Evolutionary conservation across 1,140 invertebrate genomes (phyloP).

Genomic region (Macrosteles quadrilineatus): DNA sequence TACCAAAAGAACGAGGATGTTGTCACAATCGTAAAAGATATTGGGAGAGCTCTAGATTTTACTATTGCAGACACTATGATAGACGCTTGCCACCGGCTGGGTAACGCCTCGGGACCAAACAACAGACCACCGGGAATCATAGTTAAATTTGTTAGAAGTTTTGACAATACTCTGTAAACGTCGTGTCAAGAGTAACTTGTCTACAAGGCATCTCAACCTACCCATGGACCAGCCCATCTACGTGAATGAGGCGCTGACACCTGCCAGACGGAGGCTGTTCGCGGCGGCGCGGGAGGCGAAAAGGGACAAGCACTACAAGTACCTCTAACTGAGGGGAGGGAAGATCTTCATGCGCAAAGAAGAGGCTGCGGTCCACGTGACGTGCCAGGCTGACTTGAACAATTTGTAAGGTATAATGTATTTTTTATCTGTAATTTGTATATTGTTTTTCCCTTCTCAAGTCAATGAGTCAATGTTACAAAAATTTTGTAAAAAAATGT

Average conservation of each 20-base stretch:
- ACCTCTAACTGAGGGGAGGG: not conserved
- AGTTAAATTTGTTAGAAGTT: not conserved
- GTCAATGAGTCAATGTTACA: no score
- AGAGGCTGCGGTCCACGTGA: no score
- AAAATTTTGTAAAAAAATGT: no score
- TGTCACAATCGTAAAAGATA: not conserved
- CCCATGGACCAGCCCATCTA: not conserved
- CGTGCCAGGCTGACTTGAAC: no score
- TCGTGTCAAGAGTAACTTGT: constrained; percentile 17
- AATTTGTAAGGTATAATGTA: no score
- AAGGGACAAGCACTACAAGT: not conserved
- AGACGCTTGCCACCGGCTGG: not conserved
- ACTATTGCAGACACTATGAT: constrained; percentile 13
- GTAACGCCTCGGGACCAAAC: no score
- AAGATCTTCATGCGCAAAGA: not conserved
- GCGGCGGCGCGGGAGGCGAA: not conserved
- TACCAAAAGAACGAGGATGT: not conserved
- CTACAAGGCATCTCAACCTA: not conserved
- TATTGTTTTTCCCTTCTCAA: no score
- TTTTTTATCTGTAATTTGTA: no score
- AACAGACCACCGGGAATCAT: not conserved
- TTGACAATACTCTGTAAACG: constrained; percentile 3
- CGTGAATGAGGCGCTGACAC: not conserved
- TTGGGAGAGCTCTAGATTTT: not conserved
- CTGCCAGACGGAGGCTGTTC: no score